Conservation (phyloP, 1,140 invertebrate species). For the Heliconius melpomene region DNA sequence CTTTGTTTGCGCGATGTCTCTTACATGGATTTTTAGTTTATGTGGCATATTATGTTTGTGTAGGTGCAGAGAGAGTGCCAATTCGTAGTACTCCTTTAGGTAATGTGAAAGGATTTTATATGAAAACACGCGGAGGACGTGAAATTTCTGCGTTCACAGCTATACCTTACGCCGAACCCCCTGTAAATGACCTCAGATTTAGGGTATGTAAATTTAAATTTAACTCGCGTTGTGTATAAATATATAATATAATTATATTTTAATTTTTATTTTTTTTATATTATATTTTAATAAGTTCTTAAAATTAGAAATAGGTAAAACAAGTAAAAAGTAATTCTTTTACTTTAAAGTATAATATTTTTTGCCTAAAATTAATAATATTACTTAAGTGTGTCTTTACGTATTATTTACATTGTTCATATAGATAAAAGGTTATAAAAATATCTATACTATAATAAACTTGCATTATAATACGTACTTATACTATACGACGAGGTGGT, state of each 20-base stretch:
- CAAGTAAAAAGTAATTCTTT: too few relatives aligned
- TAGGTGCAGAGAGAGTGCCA: slow-evolving; percentile 23
- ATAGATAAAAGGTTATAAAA: too few relatives aligned
- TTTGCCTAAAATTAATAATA: background rate
- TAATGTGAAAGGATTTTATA: slow-evolving; percentile 71
- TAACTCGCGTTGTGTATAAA: background rate
- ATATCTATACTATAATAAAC: too few relatives aligned
- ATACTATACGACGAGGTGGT: too few relatives aligned
- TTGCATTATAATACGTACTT: too few relatives aligned
- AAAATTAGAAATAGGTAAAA: background rate
- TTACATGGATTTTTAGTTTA: slow-evolving; percentile 10
- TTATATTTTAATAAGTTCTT: background rate
- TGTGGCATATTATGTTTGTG: slow-evolving; percentile 20
- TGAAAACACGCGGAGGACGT: slow-evolving; percentile 75
- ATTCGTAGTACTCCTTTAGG: slow-evolving; percentile 58
- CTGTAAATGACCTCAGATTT: slow-evolving; percentile 84
- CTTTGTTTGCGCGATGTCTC: background rate
- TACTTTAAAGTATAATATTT: background rate
- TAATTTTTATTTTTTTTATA: background rate
- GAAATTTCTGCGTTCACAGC: slow-evolving; percentile 80
- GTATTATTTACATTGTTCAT: too few relatives aligned
- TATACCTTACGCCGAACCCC: slow-evolving; percentile 85
- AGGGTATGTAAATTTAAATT: slow-evolving; percentile 67
- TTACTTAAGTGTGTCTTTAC: too few relatives aligned
- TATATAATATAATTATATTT: too few relatives aligned